Evolutionary conservation across 2,797 vertebrate species (phyloP), one percentile per base, ranked within the genome.

Genomic region (Artibeus lituratus): DNA sequence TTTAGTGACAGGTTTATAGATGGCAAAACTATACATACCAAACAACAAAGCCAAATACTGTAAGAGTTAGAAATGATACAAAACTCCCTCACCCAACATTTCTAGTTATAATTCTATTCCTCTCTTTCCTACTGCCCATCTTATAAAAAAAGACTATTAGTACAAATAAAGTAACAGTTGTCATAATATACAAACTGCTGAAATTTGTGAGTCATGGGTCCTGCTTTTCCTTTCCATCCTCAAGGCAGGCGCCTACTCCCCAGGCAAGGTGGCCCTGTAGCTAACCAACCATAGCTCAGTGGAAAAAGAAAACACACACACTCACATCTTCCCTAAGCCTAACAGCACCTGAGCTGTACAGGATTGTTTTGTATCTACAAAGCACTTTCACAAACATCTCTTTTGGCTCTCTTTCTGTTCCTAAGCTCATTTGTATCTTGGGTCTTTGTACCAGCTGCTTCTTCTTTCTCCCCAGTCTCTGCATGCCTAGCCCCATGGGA

Each of bases 111-210:
- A 74, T 9, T 18, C 86, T 78, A 83, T 53, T 93, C 47, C 22
- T 91, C 80, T 72, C 39, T 93, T 87, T 78, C 29, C n/a, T 39
- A 78, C 7, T 51, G 37, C 22, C 91, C 78, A 85, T 82, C 39
- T 85, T 88, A 74, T 2, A 92, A 55, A 78, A 67, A 81, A 88
- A 7, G 11, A 77, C 44, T 81, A 70, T 49, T 44, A 70, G 29
- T 55, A 76, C 22, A 90, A 92, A 90, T n/a, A 73, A 95, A 82
- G 9, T 70, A 81, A 80, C 5, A 87, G 53, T 26, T 92, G 85
- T 69, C 59, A 47, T 53, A 90, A 73, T 49, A 87, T n/a, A 90
- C 53, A 81, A 70, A 77, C 37, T 90, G 32, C 51, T 89, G 21
- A 53, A 57, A 87, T 87, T 82, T 87, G 47, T 91, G 69, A 76